phyloP scores from a whole-genome alignment of 2,888 invertebrate genomes.

The Volucella inflata region DNA sequence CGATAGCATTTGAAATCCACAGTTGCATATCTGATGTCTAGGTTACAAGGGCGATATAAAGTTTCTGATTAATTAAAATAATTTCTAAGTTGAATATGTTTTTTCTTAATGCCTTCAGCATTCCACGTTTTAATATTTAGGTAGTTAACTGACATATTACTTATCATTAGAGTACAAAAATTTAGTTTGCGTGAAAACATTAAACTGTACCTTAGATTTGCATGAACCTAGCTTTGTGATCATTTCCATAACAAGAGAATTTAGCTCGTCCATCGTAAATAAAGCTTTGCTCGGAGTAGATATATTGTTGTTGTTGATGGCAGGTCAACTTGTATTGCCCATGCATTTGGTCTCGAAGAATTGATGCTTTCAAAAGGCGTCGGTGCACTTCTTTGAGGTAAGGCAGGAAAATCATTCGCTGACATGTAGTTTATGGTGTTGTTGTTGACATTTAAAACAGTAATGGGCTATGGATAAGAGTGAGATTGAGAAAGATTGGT shows the following conservation, averaged over 20 bases:
- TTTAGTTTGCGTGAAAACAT: conserved; percentile 36
- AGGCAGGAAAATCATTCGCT: conserved; percentile 16
- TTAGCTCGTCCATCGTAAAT: conserved; percentile 12
- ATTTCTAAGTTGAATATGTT: conserved; percentile 5
- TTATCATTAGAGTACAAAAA: conserved; percentile 36
- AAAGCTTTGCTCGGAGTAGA: background rate
- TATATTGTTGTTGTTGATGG: conserved; percentile 23
- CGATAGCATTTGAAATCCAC: conserved; percentile 48
- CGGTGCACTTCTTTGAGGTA: conserved; percentile 12
- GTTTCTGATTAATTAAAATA: conserved; percentile 18
- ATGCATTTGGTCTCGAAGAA: conserved; percentile 1
- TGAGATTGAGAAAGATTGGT: background rate
- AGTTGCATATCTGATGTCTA: conserved; percentile 25
- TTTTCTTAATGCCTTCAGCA: conserved; percentile 33
- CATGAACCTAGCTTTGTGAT: conserved; percentile 18
- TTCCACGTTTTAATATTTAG: conserved; percentile 49
- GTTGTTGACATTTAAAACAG: no score
- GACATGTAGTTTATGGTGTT: background rate
- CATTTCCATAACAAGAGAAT: conserved; percentile 22
- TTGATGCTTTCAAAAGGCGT: background rate
- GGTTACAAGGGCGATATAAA: conserved; percentile 37
- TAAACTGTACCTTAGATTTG: conserved; percentile 29
- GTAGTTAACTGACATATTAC: conserved; percentile 18
- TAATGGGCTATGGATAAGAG: no score
- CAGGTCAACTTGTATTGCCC: background rate